These are phyloP conservation scores for Morpho deidamia DNA, from an alignment of 2,888 invertebrate genomes.

Conservation along the genomic window DNA sequence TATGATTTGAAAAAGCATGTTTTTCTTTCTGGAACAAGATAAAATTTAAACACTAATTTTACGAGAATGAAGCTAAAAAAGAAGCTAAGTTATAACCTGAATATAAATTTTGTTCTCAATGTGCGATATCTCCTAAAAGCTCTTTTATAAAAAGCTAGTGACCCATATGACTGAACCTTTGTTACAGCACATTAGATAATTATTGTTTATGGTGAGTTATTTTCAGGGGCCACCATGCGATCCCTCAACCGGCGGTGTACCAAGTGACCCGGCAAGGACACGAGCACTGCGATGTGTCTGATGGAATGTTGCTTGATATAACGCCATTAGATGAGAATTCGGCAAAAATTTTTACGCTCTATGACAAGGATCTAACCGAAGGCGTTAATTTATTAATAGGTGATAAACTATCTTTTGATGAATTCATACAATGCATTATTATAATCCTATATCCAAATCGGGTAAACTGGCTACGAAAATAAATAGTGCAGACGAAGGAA, in stretches of 20 bases:
- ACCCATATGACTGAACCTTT: slow-evolving; percentile 12
- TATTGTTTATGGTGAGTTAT: slow-evolving; percentile 22
- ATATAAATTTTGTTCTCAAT: too few species aligned
- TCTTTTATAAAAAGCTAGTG: neutral
- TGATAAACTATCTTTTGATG: slow-evolving; percentile 31
- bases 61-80: too few species aligned
- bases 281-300: slow-evolving; percentile 84
- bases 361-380: slow-evolving; percentile 85
- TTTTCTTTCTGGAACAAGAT: too few species aligned
- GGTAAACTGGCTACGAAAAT: too few species aligned
- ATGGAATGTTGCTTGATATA: slow-evolving; percentile 83
- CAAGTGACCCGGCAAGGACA: slow-evolving; percentile 84
- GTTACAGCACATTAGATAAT: slow-evolving; percentile 23
- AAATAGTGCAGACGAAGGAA: too few species aligned
- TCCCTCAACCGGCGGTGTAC: slow-evolving; percentile 80
- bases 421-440: too few species aligned
- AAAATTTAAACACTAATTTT: too few species aligned
- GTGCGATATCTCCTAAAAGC: too few species aligned
- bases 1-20: too few species aligned
- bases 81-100: too few species aligned
- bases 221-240: slow-evolving; percentile 74
- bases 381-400: slow-evolving; percentile 86
- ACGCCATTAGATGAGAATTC: slow-evolving; percentile 83
- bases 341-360: slow-evolving; percentile 82
- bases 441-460: too few species aligned